Percentiles rank a stretch among this genome's conserved stretches.
phyloP scores from a whole-genome alignment of 2,797 vertebrate genomes.

The Neoniphon sammara region DNA sequence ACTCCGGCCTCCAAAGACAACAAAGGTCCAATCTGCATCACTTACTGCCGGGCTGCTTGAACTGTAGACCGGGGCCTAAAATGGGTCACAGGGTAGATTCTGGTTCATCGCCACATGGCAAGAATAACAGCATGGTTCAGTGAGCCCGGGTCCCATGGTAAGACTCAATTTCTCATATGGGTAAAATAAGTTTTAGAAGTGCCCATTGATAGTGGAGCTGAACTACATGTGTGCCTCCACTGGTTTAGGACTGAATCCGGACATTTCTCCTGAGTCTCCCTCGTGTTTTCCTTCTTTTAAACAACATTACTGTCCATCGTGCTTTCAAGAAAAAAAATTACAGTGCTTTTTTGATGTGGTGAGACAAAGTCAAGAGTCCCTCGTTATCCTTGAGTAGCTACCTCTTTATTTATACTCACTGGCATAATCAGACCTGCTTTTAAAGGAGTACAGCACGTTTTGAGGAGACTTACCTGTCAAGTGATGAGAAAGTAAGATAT shows the following conservation, averaged over 20 bases:
- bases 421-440: too few relatives aligned
- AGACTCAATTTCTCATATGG: conserved; percentile 40
- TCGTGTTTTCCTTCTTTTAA: background rate
- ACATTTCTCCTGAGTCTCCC: conserved; percentile 17
- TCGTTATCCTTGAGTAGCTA: background rate
- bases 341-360: too few relatives aligned
- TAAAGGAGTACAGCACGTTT: too few relatives aligned
- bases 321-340: background rate
- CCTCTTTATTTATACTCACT: background rate
- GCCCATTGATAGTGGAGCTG: conserved; percentile 36
- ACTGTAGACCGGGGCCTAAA: conserved; percentile 6
- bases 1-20: conserved; percentile 9
- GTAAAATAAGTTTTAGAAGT: conserved; percentile 43
- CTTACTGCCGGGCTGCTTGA: conserved; percentile 10
- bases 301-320: conserved; percentile 2
- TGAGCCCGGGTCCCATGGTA: conserved; percentile 14
- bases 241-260: conserved; percentile 17
- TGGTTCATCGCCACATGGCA: conserved; percentile 33
- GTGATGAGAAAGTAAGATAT: too few relatives aligned
- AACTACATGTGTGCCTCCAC: conserved; percentile 37
- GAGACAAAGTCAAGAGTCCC: too few relatives aligned
- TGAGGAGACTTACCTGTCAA: too few relatives aligned
- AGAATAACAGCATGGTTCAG: conserved; percentile 32
- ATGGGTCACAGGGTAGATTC: conserved; percentile 27
- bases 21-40: background rate